Evolutionary conservation across 2,113 vertebrate species (phyloP).

Genomic region (Ageneiosus marmoratus): DNA sequence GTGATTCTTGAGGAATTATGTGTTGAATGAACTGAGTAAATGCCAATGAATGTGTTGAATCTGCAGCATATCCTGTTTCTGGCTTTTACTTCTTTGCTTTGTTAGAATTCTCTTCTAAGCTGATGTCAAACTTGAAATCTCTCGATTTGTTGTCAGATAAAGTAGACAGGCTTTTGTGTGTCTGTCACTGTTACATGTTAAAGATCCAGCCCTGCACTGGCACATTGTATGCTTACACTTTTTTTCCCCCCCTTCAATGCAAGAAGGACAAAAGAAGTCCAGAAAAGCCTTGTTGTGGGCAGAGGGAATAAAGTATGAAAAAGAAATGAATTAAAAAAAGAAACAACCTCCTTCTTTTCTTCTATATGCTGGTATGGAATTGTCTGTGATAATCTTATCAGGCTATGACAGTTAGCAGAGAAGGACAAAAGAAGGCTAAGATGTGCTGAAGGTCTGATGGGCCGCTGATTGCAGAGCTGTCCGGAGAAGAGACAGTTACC

Average conservation of each 20-base stretch:
- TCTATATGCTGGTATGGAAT: constrained; percentile 64
- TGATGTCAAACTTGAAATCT: constrained; percentile 57
- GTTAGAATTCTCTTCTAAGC: constrained; percentile 52
- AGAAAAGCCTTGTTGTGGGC: constrained; percentile 80
- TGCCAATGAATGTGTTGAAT: constrained; percentile 25
- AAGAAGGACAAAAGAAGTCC: constrained; percentile 70
- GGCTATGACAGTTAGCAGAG: constrained; percentile 77
- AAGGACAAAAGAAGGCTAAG: constrained; percentile 78
- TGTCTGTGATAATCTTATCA: constrained; percentile 90
- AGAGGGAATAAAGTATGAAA: constrained; percentile 71
- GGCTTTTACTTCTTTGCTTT: constrained; percentile 58
- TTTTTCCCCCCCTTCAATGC: constrained; percentile 70
- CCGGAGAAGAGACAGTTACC: constrained; percentile 65
- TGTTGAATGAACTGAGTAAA: background rate
- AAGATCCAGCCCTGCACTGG: constrained; percentile 77
- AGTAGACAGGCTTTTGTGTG: constrained; percentile 72
- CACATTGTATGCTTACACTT: constrained; percentile 83
- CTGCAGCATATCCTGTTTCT: constrained; percentile 37
- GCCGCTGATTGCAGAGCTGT: constrained; percentile 82
- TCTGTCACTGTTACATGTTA: constrained; percentile 67
- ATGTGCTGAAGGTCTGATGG: constrained; percentile 75
- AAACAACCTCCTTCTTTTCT: constrained; percentile 69
- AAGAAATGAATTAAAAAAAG: constrained; percentile 55
- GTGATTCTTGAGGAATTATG: constrained; percentile 6
- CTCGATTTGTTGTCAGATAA: constrained; percentile 73